Conservation (phyloP, 1,140 invertebrate genomes). For the Drosophila nasuta region DNA sequence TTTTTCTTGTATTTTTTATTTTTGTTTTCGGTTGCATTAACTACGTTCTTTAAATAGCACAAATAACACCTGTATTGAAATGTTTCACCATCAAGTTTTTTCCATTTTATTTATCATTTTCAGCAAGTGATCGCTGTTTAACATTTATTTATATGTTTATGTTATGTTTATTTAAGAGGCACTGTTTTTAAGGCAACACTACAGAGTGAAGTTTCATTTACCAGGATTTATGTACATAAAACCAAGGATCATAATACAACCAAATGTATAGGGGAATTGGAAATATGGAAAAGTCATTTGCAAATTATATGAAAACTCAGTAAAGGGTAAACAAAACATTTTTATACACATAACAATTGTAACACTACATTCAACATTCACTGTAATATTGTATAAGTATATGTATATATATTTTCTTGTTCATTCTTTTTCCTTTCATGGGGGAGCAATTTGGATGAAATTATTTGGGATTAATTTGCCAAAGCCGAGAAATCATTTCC, state of each 20-base stretch:
- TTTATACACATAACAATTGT: constrained; percentile 36
- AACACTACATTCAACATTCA: constrained; percentile 50
- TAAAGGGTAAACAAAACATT: constrained; percentile 7
- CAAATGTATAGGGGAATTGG: constrained; percentile 47
- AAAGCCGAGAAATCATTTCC: not conserved
- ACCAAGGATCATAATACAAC: constrained; percentile 27
- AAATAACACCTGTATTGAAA: constrained; percentile 81
- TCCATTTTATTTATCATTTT: constrained; percentile 43
- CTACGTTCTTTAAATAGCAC: constrained; percentile 77
- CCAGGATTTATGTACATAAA: constrained; percentile 56
- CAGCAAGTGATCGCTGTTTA: constrained; percentile 51
- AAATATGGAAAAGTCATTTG: constrained; percentile 60
- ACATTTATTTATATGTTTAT: constrained; percentile 48
- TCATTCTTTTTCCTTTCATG: not conserved
- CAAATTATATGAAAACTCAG: constrained; percentile 67
- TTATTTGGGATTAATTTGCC: constrained; percentile 1
- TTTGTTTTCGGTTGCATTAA: constrained; percentile 56
- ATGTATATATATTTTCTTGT: constrained; percentile 1
- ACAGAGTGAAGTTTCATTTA: constrained; percentile 83
- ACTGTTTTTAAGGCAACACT: constrained; percentile 85
- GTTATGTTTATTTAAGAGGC: constrained; percentile 79
- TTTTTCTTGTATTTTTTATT: constrained; percentile 34
- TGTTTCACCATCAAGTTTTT: constrained; percentile 79
- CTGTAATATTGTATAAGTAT: constrained; percentile 20
- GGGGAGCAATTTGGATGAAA: constrained; percentile 11